phyloP scores from a whole-genome alignment of 2,113 vertebrate species.

The Naja naja region DNA sequence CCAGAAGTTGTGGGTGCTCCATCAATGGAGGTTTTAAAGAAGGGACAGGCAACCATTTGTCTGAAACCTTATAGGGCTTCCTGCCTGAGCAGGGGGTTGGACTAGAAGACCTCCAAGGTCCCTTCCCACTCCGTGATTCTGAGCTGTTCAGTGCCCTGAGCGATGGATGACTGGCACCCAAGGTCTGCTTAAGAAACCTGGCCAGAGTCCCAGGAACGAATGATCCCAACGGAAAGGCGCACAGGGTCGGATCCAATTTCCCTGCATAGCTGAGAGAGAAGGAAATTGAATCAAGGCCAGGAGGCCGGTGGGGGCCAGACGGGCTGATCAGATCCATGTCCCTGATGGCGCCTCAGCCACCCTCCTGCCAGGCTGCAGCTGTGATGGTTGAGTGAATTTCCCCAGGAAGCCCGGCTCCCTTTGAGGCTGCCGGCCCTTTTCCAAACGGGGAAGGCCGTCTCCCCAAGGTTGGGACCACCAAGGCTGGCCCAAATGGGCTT shows the following conservation, averaged over 20 bases:
- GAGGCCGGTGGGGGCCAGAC: neutral
- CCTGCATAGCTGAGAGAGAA: neutral
- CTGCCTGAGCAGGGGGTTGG: neutral
- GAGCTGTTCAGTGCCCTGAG: neutral
- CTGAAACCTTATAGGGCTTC: neutral
- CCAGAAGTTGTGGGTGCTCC: too few species aligned
- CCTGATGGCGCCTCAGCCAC: neutral
- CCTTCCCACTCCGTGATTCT: neutral
- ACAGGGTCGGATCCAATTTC: neutral
- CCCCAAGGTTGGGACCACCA: neutral
- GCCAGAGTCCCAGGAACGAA: neutral
- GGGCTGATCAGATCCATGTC: neutral
- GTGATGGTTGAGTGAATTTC: neutral
- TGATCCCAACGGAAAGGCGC: neutral
- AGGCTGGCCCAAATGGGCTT: neutral
- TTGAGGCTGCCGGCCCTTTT: neutral
- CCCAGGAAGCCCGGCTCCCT: neutral
- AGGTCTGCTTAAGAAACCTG: neutral
- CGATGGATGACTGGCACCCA: neutral
- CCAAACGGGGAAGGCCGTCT: neutral
- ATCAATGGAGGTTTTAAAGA: neutral
- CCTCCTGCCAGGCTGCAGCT: neutral
- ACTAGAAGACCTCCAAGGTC: neutral
- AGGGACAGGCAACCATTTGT: neutral
- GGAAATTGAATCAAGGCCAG: neutral